A percentile compares a stretch with the other conserved stretches of the same genome.
phyloP scores from a whole-genome alignment of 1,140 invertebrate genomes.

The Fopius arisanus region DNA sequence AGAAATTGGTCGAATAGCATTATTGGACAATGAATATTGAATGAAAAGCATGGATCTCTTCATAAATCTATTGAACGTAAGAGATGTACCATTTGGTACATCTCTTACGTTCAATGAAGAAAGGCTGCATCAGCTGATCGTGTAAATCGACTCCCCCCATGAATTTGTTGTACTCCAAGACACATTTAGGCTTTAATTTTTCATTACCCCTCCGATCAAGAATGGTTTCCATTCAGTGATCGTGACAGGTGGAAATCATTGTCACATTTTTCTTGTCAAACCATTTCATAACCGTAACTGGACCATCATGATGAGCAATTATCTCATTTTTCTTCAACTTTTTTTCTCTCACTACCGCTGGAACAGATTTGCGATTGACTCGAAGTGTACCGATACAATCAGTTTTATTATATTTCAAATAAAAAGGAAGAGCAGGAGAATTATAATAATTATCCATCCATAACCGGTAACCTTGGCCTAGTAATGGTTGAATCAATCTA shows the following conservation, averaged over 20 bases:
- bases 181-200: not conserved
- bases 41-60: not conserved
- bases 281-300: not conserved
- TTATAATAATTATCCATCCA: not conserved
- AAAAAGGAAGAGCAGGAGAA: not conserved
- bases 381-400: not conserved
- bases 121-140: not conserved
- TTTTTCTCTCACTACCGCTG: not conserved
- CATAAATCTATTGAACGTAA: not conserved
- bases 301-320: not conserved
- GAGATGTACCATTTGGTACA: not conserved
- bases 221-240: not conserved
- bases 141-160: not conserved
- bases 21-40: not conserved
- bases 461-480: not conserved
- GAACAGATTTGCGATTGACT: not conserved
- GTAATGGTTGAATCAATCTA: not conserved
- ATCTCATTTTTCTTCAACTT: not conserved
- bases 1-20: not conserved
- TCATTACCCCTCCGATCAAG: not conserved
- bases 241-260: not conserved
- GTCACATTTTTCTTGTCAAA: not conserved
- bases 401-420: not conserved
- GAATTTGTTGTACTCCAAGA: not conserved
- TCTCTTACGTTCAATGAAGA: not conserved